Conservation (phyloP, 2,888 invertebrate species). For the Elysia crispata region DNA sequence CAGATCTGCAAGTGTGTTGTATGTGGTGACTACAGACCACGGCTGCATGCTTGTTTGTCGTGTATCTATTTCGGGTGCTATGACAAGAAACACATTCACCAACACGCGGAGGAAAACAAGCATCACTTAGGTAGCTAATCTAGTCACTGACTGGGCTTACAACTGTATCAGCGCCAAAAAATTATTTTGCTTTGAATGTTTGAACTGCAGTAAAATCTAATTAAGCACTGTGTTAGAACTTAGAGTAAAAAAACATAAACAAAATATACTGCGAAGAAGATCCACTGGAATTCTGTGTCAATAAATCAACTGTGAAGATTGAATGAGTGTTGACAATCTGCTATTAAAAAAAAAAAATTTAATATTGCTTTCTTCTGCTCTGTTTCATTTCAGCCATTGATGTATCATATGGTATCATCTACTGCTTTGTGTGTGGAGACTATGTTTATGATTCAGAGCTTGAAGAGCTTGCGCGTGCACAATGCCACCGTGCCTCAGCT, state of each 20-base stretch:
- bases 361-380: background rate
- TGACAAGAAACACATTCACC: conserved; percentile 86
- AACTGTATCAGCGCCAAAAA: too few relatives aligned
- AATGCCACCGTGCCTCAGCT: conserved; percentile 61
- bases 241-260: too few relatives aligned
- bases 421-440: conserved; percentile 93
- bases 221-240: too few relatives aligned
- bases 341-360: too few relatives aligned
- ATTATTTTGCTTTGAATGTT: too few relatives aligned
- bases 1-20: conserved; percentile 89
- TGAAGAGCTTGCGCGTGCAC: conserved; percentile 77
- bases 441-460: conserved; percentile 91
- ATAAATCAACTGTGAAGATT: too few relatives aligned
- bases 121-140: conserved; percentile 84
- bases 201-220: too few relatives aligned
- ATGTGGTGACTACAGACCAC: conserved; percentile 84
- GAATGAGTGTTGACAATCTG: too few relatives aligned
- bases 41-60: conserved; percentile 82
- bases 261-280: too few relatives aligned
- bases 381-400: conserved; percentile 83
- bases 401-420: conserved; percentile 90
- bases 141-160: too few relatives aligned
- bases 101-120: conserved; percentile 88
- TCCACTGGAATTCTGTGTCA: too few relatives aligned
- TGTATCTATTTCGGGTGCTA: conserved; percentile 97